These are phyloP conservation scores for Seira sanloemensis DNA, from an alignment of 2,888 invertebrate species.

Conservation along the genomic window DNA sequence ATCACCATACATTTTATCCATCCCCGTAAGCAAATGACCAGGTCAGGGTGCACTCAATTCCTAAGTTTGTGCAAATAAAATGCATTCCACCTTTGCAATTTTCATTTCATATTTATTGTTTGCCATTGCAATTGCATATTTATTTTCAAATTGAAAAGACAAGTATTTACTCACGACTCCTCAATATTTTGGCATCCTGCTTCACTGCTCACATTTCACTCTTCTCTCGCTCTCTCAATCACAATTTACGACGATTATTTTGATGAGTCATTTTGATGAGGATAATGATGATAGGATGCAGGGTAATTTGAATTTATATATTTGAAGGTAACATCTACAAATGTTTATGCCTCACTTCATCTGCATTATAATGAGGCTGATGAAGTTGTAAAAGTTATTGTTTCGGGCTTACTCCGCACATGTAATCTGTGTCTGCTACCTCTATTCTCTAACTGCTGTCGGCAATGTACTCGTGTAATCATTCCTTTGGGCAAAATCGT, in stretches of 20 bases:
- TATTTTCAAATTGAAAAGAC: not conserved
- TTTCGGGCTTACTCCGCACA: not conserved
- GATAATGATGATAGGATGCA: not conserved
- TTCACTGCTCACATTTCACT: not conserved
- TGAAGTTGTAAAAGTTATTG: not conserved
- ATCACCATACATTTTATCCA: not conserved
- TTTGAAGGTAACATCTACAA: not conserved
- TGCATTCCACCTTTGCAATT: not conserved
- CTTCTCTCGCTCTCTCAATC: not conserved
- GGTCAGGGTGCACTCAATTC: not conserved
- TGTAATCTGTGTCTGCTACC: conserved; percentile 20
- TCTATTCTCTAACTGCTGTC: not conserved
- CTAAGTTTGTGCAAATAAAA: not conserved
- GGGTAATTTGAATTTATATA: conserved; percentile 4
- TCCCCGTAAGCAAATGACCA: not conserved
- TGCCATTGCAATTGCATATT: not conserved
- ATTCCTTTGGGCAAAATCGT: conserved; percentile 7
- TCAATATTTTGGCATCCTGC: not conserved
- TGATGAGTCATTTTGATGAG: conserved; percentile 14
- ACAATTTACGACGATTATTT: conserved; percentile 10
- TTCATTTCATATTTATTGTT: too few species aligned
- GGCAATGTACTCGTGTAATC: conserved; percentile 3
- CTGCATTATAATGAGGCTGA: conserved; percentile 16
- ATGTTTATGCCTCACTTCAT: not conserved
- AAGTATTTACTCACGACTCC: conserved; percentile 7